Evolutionary conservation across 2,888 invertebrate genomes (phyloP), one percentile per base, ranked within the genome.

Genomic region (Lasioglossum lativentre): DNA sequence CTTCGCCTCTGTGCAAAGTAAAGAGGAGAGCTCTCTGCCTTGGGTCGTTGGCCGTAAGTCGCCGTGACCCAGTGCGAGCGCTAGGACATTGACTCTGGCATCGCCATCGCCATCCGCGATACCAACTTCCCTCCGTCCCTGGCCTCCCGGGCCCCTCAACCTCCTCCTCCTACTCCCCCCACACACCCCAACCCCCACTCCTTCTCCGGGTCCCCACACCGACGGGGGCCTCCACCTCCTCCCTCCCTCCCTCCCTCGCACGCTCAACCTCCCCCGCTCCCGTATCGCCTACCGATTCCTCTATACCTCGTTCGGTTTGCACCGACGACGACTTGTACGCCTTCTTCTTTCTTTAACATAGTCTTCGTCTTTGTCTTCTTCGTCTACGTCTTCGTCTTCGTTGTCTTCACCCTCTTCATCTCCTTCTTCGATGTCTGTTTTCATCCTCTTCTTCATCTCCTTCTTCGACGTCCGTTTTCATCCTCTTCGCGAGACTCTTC

Each of bases 1-100:
- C 87, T 89, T 30, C 30, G 90, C 92, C 92, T 92, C 92, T 92
- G 93, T 94, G 94, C 94, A 93, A 94, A 93, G 93, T 92, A 93
- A 93, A 94, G 93, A 93, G 93, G 93, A 94, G 93, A 23, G 19
- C 66, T 66, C 93, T 84, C 45, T 93, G 90, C 83, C 90, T 92
- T 90, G 94, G 95, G 94, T 95, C 95, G 94, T 94, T 95, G 95
- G 93, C 95, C 95, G 94, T 93, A 93, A 93, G 94, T 95, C 94
- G 95, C 95, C 95, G 95, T 95, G 95, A 95, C 95, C 95, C 95
- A 95, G 95, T 95, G 94, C 95, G 95, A 93, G 93, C 93, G 93
- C 92, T 94, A 95, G 95, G 95, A 95, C 95, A 95, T 95, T 95
- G 95, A 95, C 95, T 95, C 95, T 94, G 94, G 93, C 95, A 95